Evolutionary conservation across 2,888 invertebrate genomes (phyloP), one percentile per base, ranked within the genome.

Genomic region (Synergus umbraculus): DNA sequence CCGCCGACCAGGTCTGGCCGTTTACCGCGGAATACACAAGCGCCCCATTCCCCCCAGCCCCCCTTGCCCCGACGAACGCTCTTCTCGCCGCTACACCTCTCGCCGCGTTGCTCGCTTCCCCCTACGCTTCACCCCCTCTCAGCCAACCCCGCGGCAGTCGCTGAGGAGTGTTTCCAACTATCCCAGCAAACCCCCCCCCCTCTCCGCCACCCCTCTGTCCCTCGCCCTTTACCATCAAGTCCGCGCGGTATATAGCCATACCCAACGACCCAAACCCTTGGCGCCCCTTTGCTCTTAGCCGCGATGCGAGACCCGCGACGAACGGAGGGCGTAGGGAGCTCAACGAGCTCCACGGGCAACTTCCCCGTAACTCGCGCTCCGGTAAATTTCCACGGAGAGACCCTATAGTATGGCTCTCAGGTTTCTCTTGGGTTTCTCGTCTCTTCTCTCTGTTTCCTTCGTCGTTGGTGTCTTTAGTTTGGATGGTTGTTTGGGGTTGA

Each of bases 331-430:
- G 79, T 83, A 67, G 79, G 81, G 80, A 86, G 82, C 81, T 84
- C 84, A 83, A 87, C 83, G 86, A 85, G 89, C 86, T 85, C 49
- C 69, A 89, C 86, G 87, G 86, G 84, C 88, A 89, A 89, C 85
- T 90, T 88, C 49, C 85, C 87, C 87, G 89, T 90, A 90, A 90
- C 89, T 90, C 88, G 90, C 89, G 89, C 89, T 89, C 86, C 87
- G 89, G 89, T 90, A 89, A 89, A 90, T 90, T 90, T 90, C 88
- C 90, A 77, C 65, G 67, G 67, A 78, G 79, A 78, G 83, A 85
- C 85, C 82, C 84, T 86, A 85, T 86, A 85, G 82, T 76, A 78
- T 79, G 41, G 79, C 77, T 78, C 77, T 67, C 67, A 49, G 63
- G 41, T 76, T 67, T 67, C 73, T 73, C 73, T 73, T 12, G 37